Evolutionary conservation across 1,140 invertebrate genomes (phyloP).

Genomic region (Dryas iulia): DNA sequence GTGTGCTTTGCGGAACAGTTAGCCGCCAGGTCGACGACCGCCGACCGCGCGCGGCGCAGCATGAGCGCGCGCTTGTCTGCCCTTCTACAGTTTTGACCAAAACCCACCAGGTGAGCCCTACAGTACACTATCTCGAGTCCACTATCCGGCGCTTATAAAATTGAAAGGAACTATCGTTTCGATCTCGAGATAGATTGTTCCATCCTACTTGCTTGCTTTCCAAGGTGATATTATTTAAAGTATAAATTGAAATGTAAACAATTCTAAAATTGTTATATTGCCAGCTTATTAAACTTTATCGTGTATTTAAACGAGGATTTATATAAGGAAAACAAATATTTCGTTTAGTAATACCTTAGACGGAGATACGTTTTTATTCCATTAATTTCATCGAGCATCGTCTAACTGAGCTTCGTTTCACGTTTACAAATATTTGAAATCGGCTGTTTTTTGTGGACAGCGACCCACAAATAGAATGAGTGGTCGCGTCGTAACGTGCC

Average conservation of each 20-base stretch:
- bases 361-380: not conserved
- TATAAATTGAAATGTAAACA: not conserved
- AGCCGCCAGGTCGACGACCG: conserved; percentile 64
- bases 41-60: conserved; percentile 67
- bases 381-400: not conserved
- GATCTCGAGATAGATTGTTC: not conserved
- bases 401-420: not conserved
- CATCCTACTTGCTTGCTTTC: not conserved
- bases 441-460: not conserved
- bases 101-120: conserved; percentile 53
- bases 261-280: not conserved
- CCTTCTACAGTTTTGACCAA: conserved; percentile 46
- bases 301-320: not conserved
- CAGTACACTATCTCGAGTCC: not conserved
- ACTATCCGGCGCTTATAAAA: not conserved
- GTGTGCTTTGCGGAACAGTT: conserved; percentile 54
- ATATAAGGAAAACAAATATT: not conserved
- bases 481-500: not conserved
- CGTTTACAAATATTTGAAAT: not conserved
- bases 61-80: conserved; percentile 55
- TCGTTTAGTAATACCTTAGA: not conserved
- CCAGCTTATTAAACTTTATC: not conserved
- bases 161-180: not conserved
- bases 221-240: conserved; percentile 1
- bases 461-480: conserved; percentile 3